These are phyloP conservation scores for Tetragonula carbonaria DNA, from an alignment of 2,888 invertebrate species.

Conservation along the genomic window DNA sequence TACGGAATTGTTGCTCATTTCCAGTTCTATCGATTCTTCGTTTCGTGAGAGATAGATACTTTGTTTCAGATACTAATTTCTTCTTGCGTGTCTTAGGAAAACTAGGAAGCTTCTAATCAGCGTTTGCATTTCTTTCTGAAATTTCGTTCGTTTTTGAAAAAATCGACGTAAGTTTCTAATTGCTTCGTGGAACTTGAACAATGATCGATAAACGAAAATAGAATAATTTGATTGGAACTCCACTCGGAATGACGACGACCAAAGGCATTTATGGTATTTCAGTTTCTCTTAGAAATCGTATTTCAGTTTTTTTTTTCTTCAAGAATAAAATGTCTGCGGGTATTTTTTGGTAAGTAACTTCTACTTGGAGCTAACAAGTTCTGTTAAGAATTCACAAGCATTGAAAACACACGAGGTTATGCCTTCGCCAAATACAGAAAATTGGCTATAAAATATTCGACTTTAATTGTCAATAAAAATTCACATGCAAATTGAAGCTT, in stretches of 20 bases:
- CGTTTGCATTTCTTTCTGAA: not conserved
- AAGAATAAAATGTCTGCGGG: not conserved
- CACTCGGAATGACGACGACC: not conserved
- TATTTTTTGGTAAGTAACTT: no score
- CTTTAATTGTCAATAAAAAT: not conserved
- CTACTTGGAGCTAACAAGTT: no score
- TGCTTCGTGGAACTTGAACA: accelerated
- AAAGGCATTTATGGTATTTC: not conserved
- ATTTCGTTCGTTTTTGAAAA: not conserved
- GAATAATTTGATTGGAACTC: not conserved
- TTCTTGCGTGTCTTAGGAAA: no score
- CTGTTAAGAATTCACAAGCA: no score
- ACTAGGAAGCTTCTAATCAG: no score
- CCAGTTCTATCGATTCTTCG: not conserved
- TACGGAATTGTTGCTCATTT: constrained; percentile 30
- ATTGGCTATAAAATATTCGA: not conserved
- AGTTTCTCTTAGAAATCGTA: not conserved
- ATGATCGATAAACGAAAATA: not conserved
- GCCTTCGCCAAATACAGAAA: not conserved
- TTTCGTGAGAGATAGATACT: not conserved
- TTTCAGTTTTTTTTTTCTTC: not conserved
- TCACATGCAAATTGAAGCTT: not conserved
- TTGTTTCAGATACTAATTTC: no score
- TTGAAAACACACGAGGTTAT: no score
- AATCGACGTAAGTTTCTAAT: not conserved